phyloP scores from a whole-genome alignment of 2,888 invertebrate genomes.

The Parnassius orleans region DNA sequence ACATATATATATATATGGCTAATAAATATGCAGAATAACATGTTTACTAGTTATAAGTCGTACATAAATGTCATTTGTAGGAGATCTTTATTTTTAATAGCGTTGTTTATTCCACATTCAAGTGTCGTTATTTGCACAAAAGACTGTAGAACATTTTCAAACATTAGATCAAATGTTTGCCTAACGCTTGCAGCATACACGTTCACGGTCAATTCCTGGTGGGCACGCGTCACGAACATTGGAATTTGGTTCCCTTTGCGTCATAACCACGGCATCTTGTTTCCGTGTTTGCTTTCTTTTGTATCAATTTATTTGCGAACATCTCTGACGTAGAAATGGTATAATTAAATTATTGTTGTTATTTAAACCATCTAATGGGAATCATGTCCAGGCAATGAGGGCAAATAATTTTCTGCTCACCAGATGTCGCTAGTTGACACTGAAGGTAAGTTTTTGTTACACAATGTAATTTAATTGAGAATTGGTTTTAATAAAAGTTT shows the following conservation, averaged over 20 bases:
- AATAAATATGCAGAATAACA: no score
- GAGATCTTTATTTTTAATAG: neutral
- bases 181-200: slow-evolving; percentile 7
- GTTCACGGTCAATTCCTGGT: slow-evolving; percentile 24
- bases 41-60: no score
- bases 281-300: slow-evolving; percentile 24
- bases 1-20: no score
- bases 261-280: slow-evolving; percentile 20
- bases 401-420: no score
- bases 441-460: no score
- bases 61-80: no score
- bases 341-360: neutral
- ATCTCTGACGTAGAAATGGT: neutral
- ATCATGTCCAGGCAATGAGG: no score
- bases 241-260: slow-evolving; percentile 28
- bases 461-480: no score
- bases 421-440: no score
- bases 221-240: slow-evolving; percentile 1
- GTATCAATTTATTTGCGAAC: slow-evolving; percentile 9
- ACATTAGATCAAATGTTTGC: slow-evolving; percentile 6
- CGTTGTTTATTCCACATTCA: neutral
- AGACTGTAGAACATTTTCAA: neutral
- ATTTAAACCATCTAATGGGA: no score
- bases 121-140: neutral
- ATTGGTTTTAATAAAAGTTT: no score